Evolutionary conservation across 1,140 invertebrate genomes (phyloP).

Genomic region (Drosophila kurseongensis): DNA sequence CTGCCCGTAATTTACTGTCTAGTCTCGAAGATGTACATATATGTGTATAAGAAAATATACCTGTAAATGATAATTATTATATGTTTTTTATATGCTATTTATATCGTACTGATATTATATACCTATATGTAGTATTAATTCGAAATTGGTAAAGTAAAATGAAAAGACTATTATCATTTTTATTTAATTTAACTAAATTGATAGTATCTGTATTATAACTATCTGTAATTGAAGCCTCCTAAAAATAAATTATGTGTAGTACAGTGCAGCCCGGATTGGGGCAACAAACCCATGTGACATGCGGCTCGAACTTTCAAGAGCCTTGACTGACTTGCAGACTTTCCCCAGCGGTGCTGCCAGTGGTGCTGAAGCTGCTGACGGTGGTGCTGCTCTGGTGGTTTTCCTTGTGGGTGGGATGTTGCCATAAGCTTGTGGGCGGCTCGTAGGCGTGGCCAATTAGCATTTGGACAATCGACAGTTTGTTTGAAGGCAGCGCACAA

Average conservation of each 20-base stretch:
- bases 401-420: neutral
- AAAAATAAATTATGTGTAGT: slow-evolving; percentile 1
- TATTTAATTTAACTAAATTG: too few relatives aligned
- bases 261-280: slow-evolving; percentile 43
- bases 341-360: slow-evolving; percentile 23
- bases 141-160: too few relatives aligned
- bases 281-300: slow-evolving; percentile 75
- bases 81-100: too few relatives aligned
- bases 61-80: too few relatives aligned
- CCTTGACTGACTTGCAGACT: slow-evolving; percentile 53
- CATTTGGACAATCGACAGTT: slow-evolving; percentile 47
- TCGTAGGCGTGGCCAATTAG: slow-evolving; percentile 68
- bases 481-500: slow-evolving; percentile 4
- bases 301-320: slow-evolving; percentile 74
- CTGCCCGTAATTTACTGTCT: too few relatives aligned
- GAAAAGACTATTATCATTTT: too few relatives aligned
- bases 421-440: slow-evolving; percentile 7
- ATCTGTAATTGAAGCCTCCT: too few relatives aligned
- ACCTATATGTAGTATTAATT: too few relatives aligned
- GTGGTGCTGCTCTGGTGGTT: neutral
- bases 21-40: too few relatives aligned
- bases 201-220: too few relatives aligned
- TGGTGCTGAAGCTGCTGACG: slow-evolving; percentile 8
- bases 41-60: too few relatives aligned
- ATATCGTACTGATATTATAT: too few relatives aligned